These are phyloP conservation scores for Morpho achilles DNA, from an alignment of 2,888 invertebrate species.

Conservation along the genomic window DNA sequence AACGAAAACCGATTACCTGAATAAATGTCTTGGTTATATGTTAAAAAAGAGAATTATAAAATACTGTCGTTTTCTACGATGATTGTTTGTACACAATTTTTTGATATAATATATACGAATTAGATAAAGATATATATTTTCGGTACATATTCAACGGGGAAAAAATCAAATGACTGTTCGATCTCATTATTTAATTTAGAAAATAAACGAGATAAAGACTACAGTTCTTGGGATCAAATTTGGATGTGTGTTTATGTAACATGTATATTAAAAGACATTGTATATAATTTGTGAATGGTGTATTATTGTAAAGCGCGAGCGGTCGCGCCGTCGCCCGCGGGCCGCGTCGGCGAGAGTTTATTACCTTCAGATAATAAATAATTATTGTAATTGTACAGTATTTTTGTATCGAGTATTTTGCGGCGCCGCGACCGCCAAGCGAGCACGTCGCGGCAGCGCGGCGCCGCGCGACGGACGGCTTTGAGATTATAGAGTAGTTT, in stretches of 20 bases:
- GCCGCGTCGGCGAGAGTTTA: conserved; percentile 63
- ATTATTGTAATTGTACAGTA: conserved; percentile 72
- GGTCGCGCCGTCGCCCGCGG: conserved; percentile 15
- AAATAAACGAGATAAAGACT: conserved; percentile 78
- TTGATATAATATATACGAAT: conserved; percentile 25
- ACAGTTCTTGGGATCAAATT: conserved; percentile 76
- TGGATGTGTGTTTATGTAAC: conserved; percentile 76
- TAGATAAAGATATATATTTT: conserved; percentile 33
- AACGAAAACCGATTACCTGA: conserved; percentile 47
- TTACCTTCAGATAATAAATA: conserved; percentile 69
- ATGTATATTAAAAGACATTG: conserved; percentile 71
- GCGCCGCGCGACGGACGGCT: conserved; percentile 38
- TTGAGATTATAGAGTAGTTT: conserved; percentile 71
- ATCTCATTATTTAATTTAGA: conserved; percentile 79
- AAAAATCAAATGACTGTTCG: conserved; percentile 71
- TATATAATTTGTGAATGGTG: conserved; percentile 74
- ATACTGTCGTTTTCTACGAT: conserved; percentile 19
- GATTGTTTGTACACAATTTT: conserved; percentile 20
- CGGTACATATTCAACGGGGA: conserved; percentile 55
- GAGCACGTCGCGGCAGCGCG: conserved; percentile 13
- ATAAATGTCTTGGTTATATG: conserved; percentile 21
- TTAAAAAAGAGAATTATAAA: conserved; percentile 21
- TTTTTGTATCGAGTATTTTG: conserved; percentile 77
- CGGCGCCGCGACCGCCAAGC: conserved; percentile 34
- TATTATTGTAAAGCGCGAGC: conserved; percentile 54